These are phyloP conservation scores for Aradophagus sp. DNA, from an alignment of 1,140 invertebrate species.

Conservation along the genomic window DNA sequence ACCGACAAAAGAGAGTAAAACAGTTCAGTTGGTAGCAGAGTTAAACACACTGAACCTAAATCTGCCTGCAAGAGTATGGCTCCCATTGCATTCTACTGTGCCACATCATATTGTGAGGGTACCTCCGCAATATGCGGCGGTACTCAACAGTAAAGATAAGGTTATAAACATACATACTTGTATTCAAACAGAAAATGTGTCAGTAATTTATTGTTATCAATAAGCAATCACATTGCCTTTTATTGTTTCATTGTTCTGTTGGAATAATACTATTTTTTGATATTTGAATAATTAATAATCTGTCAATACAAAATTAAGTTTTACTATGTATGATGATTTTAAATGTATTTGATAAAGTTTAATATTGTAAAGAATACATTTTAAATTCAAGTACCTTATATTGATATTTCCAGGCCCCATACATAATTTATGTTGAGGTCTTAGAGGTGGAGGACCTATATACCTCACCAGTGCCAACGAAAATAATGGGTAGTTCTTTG, in stretches of 20 bases:
- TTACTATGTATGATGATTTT: too few relatives aligned
- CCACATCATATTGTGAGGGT: constrained; percentile 92
- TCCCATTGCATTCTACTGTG: constrained; percentile 85
- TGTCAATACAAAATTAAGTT: too few relatives aligned
- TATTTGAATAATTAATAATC: too few relatives aligned
- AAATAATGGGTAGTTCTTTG: constrained; percentile 85
- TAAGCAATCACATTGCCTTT: too few relatives aligned
- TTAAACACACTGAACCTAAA: constrained; percentile 95
- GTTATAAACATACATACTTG: constrained; percentile 75
- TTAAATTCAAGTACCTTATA: too few relatives aligned
- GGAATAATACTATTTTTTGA: too few relatives aligned
- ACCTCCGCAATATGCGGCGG: constrained; percentile 95
- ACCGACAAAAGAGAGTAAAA: constrained; percentile 95
- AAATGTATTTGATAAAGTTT: too few relatives aligned
- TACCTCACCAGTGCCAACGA: constrained; percentile 84
- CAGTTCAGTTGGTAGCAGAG: constrained; percentile 91
- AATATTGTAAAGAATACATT: too few relatives aligned
- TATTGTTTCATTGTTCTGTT: too few relatives aligned
- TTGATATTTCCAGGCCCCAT: constrained; percentile 88
- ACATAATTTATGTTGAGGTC: constrained; percentile 98
- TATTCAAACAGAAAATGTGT: too few relatives aligned
- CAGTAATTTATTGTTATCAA: too few relatives aligned
- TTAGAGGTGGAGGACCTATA: constrained; percentile 93
- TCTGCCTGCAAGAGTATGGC: constrained; percentile 97
- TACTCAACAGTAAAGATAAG: constrained; percentile 99